Conservation (phyloP, 1,140 invertebrate species). For the Eurosta solidaginis region DNA sequence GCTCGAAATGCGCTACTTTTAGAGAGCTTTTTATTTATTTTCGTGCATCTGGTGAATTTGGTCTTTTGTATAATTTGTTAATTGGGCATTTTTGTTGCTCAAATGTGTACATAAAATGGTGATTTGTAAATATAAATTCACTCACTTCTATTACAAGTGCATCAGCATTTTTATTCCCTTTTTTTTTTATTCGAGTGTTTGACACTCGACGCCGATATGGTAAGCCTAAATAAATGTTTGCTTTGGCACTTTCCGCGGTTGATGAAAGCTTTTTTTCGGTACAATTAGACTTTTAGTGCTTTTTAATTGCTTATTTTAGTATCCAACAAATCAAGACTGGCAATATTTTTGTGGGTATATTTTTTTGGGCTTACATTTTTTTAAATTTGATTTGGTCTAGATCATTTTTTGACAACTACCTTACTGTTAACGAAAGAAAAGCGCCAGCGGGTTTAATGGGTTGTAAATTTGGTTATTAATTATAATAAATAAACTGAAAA, state of each 20-base stretch:
- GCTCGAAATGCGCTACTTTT: not conserved
- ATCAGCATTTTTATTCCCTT: not conserved
- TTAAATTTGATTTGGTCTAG: too few species aligned
- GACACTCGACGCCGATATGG: not conserved
- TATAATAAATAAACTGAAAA: too few species aligned
- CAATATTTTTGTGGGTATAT: too few species aligned
- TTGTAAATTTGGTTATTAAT: too few species aligned
- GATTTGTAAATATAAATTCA: constrained; percentile 19
- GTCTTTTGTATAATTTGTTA: not conserved
- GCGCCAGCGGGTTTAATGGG: too few species aligned
- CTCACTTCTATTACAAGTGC: not conserved
- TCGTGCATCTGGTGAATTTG: not conserved
- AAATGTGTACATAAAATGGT: not conserved
- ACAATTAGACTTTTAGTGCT: not conserved
- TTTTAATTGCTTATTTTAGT: not conserved
- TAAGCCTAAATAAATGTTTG: constrained; percentile 25
- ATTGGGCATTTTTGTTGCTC: not conserved
- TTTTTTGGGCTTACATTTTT: too few species aligned
- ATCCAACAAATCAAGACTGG: too few species aligned
- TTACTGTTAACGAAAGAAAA: too few species aligned
- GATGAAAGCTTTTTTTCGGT: not conserved
- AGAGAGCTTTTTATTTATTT: constrained; percentile 23
- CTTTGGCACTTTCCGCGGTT: constrained; percentile 11
- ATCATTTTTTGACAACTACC: too few species aligned
- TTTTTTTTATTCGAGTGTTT: not conserved